A percentile compares a stretch with the other conserved stretches of the same genome.
These are phyloP conservation scores for Aplysina aerophoba DNA, from an alignment of 37 sponge, comb jelly and placozoan genomes.

Conservation along the genomic window DNA sequence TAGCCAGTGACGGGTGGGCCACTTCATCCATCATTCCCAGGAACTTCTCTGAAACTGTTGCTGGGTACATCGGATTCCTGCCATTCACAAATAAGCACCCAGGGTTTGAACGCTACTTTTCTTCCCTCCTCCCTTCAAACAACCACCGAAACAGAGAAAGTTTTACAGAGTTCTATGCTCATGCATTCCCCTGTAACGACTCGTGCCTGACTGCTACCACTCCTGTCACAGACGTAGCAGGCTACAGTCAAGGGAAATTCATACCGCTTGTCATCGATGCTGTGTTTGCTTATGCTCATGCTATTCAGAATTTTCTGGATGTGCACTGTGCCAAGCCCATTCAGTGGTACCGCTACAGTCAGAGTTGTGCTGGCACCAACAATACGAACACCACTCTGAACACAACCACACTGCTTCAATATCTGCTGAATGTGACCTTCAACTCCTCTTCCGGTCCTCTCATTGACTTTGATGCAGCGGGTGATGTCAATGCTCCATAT, in stretches of 20 bases:
- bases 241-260: slow-evolving; percentile 61
- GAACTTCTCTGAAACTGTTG: slow-evolving; percentile 38
- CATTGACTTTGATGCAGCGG: slow-evolving; percentile 65
- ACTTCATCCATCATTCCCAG: slow-evolving; percentile 37
- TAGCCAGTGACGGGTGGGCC: slow-evolving; percentile 92
- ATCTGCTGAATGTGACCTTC: slow-evolving; percentile 61
- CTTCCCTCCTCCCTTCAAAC: slow-evolving; percentile 50
- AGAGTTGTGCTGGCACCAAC: slow-evolving; percentile 47
- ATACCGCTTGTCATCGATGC: slow-evolving; percentile 88
- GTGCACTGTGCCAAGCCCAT: slow-evolving; percentile 63
- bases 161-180: slow-evolving; percentile 74
- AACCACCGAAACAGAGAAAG: slow-evolving; percentile 69
- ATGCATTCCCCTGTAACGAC: not conserved
- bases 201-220: not conserved
- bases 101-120: slow-evolving; percentile 70
- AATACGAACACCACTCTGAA: slow-evolving; percentile 31
- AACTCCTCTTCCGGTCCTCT: slow-evolving; percentile 38
- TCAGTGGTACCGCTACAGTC: slow-evolving; percentile 34
- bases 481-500: slow-evolving; percentile 64
- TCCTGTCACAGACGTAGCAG: slow-evolving; percentile 29
- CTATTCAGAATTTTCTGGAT: slow-evolving; percentile 68
- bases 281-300: slow-evolving; percentile 77
- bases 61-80: slow-evolving; percentile 64
- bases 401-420: slow-evolving; percentile 42
- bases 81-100: slow-evolving; percentile 46